These are phyloP conservation scores for Goniozus legneri DNA, from an alignment of 1,140 invertebrate genomes.

Conservation along the genomic window DNA sequence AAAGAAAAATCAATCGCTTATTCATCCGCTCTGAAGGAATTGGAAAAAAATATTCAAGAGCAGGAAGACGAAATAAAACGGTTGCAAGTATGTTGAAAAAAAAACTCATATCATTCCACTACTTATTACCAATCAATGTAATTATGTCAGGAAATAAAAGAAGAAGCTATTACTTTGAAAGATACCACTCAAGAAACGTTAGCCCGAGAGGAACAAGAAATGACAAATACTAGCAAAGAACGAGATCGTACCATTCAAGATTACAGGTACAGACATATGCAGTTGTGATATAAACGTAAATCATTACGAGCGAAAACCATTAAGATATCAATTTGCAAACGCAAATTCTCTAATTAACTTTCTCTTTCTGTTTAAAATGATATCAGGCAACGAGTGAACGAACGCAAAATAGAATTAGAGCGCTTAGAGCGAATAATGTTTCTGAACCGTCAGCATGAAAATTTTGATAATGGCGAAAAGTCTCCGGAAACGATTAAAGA, in stretches of 20 bases:
- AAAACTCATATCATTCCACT: not conserved
- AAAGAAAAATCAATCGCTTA: constrained; percentile 69
- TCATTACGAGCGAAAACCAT: not conserved
- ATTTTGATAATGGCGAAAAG: constrained; percentile 26
- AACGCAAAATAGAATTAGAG: constrained; percentile 66
- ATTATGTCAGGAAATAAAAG: constrained; percentile 56
- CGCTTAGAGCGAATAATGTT: constrained; percentile 69
- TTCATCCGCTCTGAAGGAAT: constrained; percentile 65
- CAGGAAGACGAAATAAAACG: constrained; percentile 70
- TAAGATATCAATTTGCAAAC: too few species aligned
- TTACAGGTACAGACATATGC: constrained; percentile 39
- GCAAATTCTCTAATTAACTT: too few species aligned
- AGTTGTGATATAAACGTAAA: too few species aligned
- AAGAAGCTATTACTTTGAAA: constrained; percentile 67
- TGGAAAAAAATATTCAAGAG: constrained; percentile 63
- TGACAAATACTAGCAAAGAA: constrained; percentile 60
- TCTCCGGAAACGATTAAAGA: constrained; percentile 30
- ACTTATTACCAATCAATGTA: not conserved
- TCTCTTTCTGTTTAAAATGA: not conserved
- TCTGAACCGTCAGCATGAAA: constrained; percentile 47
- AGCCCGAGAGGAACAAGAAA: constrained; percentile 64
- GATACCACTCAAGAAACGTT: constrained; percentile 64
- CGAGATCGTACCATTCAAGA: constrained; percentile 62
- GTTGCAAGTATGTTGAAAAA: constrained; percentile 43
- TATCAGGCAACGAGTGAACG: constrained; percentile 61